Percentiles rank a stretch among this genome's conserved stretches.
Conservation (phyloP, 2,113 vertebrate species). For the Chrysochloris asiatica region DNA sequence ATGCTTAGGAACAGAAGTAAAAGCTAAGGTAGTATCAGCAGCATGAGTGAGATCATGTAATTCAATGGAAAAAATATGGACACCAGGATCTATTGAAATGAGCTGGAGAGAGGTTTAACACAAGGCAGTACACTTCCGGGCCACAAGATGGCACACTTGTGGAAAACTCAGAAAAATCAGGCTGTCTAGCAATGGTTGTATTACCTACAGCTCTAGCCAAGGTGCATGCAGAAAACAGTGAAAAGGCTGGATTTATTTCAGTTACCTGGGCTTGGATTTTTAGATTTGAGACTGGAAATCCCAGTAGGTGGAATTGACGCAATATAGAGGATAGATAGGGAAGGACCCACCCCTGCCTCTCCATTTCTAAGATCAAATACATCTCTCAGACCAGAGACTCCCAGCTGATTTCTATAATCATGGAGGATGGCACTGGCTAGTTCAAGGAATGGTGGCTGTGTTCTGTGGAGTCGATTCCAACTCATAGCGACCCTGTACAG, state of each 20-base stretch:
- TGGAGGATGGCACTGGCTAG: neutral
- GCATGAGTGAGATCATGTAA: neutral
- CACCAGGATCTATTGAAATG: neutral
- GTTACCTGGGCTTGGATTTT: neutral
- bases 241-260: neutral
- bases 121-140: neutral
- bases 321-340: neutral
- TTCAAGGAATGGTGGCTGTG: no score
- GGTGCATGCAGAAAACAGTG: neutral
- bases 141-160: slow-evolving; percentile 43
- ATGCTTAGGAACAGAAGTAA: slow-evolving; percentile 7
- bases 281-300: neutral
- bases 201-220: rapidly evolving
- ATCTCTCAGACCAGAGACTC: neutral
- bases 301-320: neutral
- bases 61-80: neutral
- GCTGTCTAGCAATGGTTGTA: neutral
- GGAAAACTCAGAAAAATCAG: neutral
- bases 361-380: neutral
- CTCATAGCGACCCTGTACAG: no score
- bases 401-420: neutral
- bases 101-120: neutral
- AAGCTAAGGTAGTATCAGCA: neutral
- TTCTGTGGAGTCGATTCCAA: no score
- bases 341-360: no score